Evolutionary conservation across 2,888 invertebrate genomes (phyloP), one percentile per base, ranked within the genome.

Genomic region (Drosophila peninsularis): DNA sequence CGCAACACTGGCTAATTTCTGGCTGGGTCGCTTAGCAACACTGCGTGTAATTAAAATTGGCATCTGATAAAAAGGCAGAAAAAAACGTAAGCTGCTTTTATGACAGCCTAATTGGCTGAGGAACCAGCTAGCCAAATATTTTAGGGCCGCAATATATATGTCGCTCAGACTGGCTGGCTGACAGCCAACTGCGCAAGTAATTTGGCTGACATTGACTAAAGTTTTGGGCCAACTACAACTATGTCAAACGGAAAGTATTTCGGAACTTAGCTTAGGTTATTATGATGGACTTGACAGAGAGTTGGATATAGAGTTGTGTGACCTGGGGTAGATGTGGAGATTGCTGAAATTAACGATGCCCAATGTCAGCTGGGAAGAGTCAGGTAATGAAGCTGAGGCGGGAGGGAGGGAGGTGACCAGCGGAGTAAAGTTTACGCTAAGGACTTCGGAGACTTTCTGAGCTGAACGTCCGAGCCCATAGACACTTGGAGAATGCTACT

Each of bases 1-100:
- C 27, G 56, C 56, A 45, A 56, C 56, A 45, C 45, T 56, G 36
- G 56, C 56, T 36, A 13, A 44, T 27, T 56, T 56, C 17, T 9
- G 7, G 13, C 7, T 14, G 24, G 11, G 45, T 45, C 36, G 45
- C 56, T 56, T 45, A 19, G 45, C 45, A 56, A 36, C 56, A 45
- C 45, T 56, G 36, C 45, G 24, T 14, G 45, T 36, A 56, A 56
- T 56, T 45, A 45, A 45, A 56, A 45, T 47, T 36, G 36, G 19
- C 36, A 45, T 45, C 56, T 17, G 45, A 56, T 56, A 45, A 19
- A 21, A 42, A 13, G 4, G 14, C 14, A 21, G 4, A 39, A 44
- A 14, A n/a, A 36, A 36, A 19, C 30, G 9, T 27, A 44, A 34
- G 34, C 44, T 24, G 44, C 34, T 56, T 55, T 56, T 36, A 36